phyloP scores from a whole-genome alignment of 37 sponge, comb jelly and placozoan species.

The Hormiphora californensis region DNA sequence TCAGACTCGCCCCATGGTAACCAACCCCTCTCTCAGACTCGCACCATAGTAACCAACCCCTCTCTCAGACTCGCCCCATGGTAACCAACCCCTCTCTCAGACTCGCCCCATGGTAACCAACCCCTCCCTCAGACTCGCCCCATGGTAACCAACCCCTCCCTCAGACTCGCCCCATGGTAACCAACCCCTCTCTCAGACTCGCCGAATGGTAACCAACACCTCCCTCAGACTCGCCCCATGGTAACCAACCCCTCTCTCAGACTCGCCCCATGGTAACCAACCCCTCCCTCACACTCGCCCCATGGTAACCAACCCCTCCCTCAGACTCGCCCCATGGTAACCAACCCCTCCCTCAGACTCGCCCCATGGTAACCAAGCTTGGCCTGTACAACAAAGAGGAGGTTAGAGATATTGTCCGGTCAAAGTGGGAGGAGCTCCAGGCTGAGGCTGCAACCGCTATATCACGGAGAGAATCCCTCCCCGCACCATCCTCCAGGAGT shows the following conservation, averaged over 20 bases:
- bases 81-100: conserved; percentile 37
- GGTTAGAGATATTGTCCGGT: conserved; percentile 36
- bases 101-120: conserved; percentile 41
- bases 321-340: conserved; percentile 48
- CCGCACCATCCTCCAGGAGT: not conserved
- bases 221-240: conserved; percentile 38
- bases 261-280: conserved; percentile 41
- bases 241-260: conserved; percentile 37
- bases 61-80: conserved; percentile 43
- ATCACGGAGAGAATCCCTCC: not conserved
- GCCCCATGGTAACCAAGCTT: conserved; percentile 45
- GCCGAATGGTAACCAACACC: conserved; percentile 37
- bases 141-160: too few species aligned
- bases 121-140: too few species aligned
- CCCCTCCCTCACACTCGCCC: too few species aligned
- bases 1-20: conserved; percentile 48
- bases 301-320: too few species aligned
- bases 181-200: conserved; percentile 34
- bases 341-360: conserved; percentile 27
- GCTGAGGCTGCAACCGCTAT: not conserved
- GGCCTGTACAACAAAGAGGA: conserved; percentile 49
- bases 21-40: conserved; percentile 34
- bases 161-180: conserved; percentile 48
- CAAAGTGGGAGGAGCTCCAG: conserved; percentile 48
- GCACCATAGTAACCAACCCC: conserved; percentile 31